Conservation (phyloP, 2,113 vertebrate species). For the Centropristis striata region DNA sequence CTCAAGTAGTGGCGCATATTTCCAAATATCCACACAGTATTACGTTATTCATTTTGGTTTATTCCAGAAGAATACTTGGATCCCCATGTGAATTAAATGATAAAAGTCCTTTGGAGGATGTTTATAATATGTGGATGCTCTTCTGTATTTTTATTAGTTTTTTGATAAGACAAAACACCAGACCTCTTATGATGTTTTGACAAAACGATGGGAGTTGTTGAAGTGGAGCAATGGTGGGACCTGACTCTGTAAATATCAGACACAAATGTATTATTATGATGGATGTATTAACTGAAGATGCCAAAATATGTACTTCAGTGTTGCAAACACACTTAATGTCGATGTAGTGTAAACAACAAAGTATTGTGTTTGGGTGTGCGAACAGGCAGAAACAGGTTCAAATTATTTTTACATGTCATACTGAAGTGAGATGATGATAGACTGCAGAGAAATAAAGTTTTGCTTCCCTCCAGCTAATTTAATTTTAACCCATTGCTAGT, state of each 20-base stretch:
- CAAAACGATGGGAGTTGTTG: constrained; percentile 14
- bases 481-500: not conserved
- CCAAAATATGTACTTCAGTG: constrained; percentile 34
- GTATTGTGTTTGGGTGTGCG: constrained; percentile 8
- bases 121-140: not conserved
- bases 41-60: not conserved
- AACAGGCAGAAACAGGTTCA: constrained; percentile 2
- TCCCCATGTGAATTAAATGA: not conserved
- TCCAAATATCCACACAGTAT: constrained; percentile 3
- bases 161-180: not conserved
- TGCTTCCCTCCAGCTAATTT: not conserved
- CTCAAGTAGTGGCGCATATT: not conserved
- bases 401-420: not conserved
- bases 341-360: constrained; percentile 7
- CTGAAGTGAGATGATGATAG: not conserved
- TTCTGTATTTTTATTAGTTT: not conserved
- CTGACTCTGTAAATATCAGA: not conserved
- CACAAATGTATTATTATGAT: constrained; percentile 2
- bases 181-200: constrained; percentile 20
- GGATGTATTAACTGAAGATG: constrained; percentile 9
- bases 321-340: constrained; percentile 11
- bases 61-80: not conserved
- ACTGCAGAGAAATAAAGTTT: not conserved
- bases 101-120: not conserved
- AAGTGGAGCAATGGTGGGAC: not conserved